Percentiles rank a stretch among this genome's conserved stretches.
phyloP scores from a whole-genome alignment of 1,140 invertebrate genomes.

The Drosophila burlai region DNA sequence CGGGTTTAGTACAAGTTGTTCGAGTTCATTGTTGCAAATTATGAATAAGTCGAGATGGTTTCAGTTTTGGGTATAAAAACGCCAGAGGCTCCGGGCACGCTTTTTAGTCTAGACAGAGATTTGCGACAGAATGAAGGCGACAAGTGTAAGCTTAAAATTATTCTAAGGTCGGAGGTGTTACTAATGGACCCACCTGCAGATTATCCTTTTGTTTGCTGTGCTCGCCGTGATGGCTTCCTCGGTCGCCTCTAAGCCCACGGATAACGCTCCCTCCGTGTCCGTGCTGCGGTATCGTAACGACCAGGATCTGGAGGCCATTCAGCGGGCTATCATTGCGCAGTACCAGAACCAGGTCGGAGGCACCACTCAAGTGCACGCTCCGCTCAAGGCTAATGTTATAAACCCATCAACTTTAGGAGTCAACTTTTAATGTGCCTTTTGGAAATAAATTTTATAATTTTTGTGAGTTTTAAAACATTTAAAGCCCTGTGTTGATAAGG shows the following conservation, averaged over 20 bases:
- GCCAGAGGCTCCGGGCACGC: conserved; percentile 1
- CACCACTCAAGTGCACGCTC: conserved; percentile 59
- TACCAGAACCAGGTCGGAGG: conserved; percentile 64
- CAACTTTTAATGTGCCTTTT: conserved; percentile 48
- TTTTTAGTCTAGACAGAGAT: conserved; percentile 50
- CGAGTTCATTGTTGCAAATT: conserved; percentile 77
- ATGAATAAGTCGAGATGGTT: conserved; percentile 40
- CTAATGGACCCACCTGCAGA: conserved; percentile 12
- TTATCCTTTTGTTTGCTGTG: conserved; percentile 54
- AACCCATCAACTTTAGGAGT: conserved; percentile 58
- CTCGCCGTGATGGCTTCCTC: conserved; percentile 37
- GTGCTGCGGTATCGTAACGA: conserved; percentile 69
- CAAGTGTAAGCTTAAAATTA: conserved; percentile 45
- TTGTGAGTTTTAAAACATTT: conserved; percentile 29
- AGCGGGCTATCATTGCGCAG: conserved; percentile 73
- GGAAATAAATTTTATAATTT: conserved; percentile 58
- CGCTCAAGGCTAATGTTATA: conserved; percentile 47
- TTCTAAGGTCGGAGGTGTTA: background rate
- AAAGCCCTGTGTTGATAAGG: conserved; percentile 47
- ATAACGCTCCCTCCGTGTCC: conserved; percentile 56
- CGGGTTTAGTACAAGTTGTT: conserved; percentile 64
- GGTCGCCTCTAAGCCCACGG: conserved; percentile 20
- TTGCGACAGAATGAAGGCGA: conserved; percentile 55
- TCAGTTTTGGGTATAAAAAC: conserved; percentile 56
- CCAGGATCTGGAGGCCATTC: conserved; percentile 64